Conservation (phyloP, 2,888 invertebrate species). For the Leucoma salicis region DNA sequence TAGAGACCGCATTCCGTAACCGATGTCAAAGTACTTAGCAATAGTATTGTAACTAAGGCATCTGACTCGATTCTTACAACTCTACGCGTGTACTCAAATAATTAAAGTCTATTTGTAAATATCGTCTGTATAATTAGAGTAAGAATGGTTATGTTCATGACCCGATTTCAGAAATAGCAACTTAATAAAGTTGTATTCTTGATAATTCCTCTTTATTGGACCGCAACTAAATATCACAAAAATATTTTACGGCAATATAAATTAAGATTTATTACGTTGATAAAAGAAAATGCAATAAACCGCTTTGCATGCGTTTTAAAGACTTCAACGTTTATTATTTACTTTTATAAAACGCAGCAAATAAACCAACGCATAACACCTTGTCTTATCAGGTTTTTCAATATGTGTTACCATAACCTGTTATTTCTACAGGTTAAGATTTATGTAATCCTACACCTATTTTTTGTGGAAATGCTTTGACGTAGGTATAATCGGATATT, state of each 20-base stretch:
- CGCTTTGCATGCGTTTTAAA: conserved; percentile 23
- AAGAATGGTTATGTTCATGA: conserved; percentile 39
- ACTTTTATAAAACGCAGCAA: conserved; percentile 4
- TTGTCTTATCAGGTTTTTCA: too few relatives aligned
- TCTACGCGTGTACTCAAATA: conserved; percentile 23
- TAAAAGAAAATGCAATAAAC: conserved; percentile 23
- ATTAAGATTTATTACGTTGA: conserved; percentile 52
- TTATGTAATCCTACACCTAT: too few relatives aligned
- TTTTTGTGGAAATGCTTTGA: too few relatives aligned
- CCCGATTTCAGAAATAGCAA: conserved; percentile 43
- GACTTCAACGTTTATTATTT: conserved; percentile 32
- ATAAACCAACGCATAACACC: neutral
- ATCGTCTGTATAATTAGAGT: conserved; percentile 32
- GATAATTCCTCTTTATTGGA: conserved; percentile 42
- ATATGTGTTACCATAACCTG: too few relatives aligned
- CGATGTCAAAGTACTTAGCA: conserved; percentile 71
- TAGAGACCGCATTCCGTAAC: conserved; percentile 68
- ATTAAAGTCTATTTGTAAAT: conserved; percentile 40
- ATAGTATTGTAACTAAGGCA: conserved; percentile 29
- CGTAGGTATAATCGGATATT: too few relatives aligned
- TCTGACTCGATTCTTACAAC: conserved; percentile 30
- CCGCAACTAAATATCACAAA: conserved; percentile 52
- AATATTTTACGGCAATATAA: conserved; percentile 39
- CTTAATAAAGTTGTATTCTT: conserved; percentile 41
- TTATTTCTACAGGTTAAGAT: too few relatives aligned